Evolutionary conservation across 2,888 invertebrate genomes (phyloP).

Genomic region (Andrena flavipes): DNA sequence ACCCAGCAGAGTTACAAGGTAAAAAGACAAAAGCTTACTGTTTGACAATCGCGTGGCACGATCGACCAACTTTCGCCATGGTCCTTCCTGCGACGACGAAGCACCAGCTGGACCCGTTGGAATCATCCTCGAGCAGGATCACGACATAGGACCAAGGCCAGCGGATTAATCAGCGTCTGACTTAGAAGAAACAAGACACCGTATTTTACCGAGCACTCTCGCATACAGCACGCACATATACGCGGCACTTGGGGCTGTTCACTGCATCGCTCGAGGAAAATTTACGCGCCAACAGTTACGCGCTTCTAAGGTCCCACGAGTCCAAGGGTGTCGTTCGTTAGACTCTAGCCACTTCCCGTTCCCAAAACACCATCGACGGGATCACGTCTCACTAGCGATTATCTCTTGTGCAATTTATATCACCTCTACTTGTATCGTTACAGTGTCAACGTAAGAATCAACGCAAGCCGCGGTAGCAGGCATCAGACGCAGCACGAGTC

Average conservation of each 20-base stretch:
- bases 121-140: slow-evolving; percentile 17
- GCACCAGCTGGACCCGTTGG: neutral
- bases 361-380: neutral
- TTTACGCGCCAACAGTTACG: neutral
- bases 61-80: slow-evolving; percentile 45
- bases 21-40: slow-evolving; percentile 48
- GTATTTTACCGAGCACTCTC: neutral
- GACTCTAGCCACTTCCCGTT: neutral
- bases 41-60: slow-evolving; percentile 19
- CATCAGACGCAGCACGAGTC: neutral
- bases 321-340: neutral
- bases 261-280: too few relatives aligned
- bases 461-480: neutral
- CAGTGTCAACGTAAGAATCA: slow-evolving; percentile 36
- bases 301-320: neutral
- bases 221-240: too few relatives aligned
- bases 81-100: slow-evolving; percentile 16
- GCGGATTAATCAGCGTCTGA: neutral
- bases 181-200: neutral
- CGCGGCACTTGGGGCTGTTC: too few relatives aligned
- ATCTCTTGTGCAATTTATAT: slow-evolving; percentile 22
- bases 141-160: neutral
- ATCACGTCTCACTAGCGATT: neutral
- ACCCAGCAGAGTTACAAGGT: neutral
- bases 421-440: slow-evolving; percentile 8